phyloP scores from a whole-genome alignment of 2,113 vertebrate species.

The Bubo blakistoni region DNA sequence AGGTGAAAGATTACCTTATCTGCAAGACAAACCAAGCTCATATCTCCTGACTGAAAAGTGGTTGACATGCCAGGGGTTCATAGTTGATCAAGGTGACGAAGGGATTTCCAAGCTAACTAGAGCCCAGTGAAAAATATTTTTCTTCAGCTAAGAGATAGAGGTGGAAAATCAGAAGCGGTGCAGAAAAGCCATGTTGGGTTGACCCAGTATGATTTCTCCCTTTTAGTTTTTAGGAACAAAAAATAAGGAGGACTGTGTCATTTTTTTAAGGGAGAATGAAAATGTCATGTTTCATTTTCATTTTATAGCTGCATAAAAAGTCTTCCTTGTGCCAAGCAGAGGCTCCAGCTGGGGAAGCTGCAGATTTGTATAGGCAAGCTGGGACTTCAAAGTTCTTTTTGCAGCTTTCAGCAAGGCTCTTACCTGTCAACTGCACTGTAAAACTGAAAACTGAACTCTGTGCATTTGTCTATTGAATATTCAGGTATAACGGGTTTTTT shows the following conservation, averaged over 20 bases:
- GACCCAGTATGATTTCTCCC: neutral
- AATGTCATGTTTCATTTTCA: neutral
- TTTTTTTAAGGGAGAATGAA: neutral
- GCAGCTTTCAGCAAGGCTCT: neutral
- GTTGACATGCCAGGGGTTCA: neutral
- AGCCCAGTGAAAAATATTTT: neutral
- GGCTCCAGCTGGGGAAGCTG: neutral
- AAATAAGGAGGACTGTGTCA: neutral
- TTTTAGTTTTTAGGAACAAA: neutral
- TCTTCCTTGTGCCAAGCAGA: neutral
- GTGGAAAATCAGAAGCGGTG: neutral
- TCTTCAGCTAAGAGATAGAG: neutral
- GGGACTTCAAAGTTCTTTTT: neutral
- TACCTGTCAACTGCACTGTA: neutral
- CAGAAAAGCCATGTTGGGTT: neutral
- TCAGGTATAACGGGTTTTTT: neutral
- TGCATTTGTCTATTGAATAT: neutral
- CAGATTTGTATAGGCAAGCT: neutral
- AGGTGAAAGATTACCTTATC: neutral
- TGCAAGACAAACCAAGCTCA: neutral
- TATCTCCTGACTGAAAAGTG: neutral
- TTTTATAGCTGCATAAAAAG: neutral
- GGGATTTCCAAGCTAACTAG: neutral
- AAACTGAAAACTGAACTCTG: neutral
- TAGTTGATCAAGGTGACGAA: neutral